Percentiles rank a stretch among this genome's conserved stretches.
These are phyloP conservation scores for Ephialtes manifestator DNA, from an alignment of 2,888 invertebrate species.

Conservation along the genomic window DNA sequence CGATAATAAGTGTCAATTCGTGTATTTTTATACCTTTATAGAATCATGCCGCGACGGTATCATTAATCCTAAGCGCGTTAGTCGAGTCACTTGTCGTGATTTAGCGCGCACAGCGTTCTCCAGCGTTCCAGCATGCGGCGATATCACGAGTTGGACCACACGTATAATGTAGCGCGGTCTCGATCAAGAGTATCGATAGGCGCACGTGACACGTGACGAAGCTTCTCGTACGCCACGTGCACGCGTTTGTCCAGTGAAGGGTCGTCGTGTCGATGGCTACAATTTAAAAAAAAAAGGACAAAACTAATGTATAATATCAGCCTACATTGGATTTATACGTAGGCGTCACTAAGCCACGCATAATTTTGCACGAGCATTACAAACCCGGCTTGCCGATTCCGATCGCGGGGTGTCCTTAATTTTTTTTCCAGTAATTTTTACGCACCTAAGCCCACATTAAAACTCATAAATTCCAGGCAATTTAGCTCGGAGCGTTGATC, in stretches of 20 bases:
- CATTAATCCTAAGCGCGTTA: slow-evolving; percentile 46
- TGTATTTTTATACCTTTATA: slow-evolving; percentile 22
- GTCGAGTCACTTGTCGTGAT: slow-evolving; percentile 46
- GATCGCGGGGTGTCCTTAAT: slow-evolving; percentile 64
- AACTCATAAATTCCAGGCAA: slow-evolving; percentile 52
- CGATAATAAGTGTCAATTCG: slow-evolving; percentile 42
- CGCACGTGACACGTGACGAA: slow-evolving; percentile 49
- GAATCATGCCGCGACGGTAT: slow-evolving; percentile 30
- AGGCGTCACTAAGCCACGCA: slow-evolving; percentile 32
- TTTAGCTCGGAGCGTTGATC: slow-evolving; percentile 55
- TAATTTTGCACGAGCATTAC: slow-evolving; percentile 20
- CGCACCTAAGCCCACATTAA: slow-evolving; percentile 31
- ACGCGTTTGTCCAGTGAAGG: slow-evolving; percentile 36
- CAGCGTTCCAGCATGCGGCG: not conserved
- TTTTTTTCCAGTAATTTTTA: slow-evolving; percentile 30
- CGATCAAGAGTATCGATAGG: slow-evolving; percentile 32
- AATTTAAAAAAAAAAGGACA: not conserved
- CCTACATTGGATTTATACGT: slow-evolving; percentile 11
- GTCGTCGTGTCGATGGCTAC: slow-evolving; percentile 25
- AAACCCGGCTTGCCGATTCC: slow-evolving; percentile 47
- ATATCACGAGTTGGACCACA: slow-evolving; percentile 37
- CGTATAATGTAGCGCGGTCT: slow-evolving; percentile 7
- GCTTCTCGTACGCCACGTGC: slow-evolving; percentile 38
- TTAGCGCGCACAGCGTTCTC: slow-evolving; percentile 8
- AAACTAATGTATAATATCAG: slow-evolving; percentile 7